Evolutionary conservation across 1,140 invertebrate genomes (phyloP).

Genomic region (Helicoverpa armigera): DNA sequence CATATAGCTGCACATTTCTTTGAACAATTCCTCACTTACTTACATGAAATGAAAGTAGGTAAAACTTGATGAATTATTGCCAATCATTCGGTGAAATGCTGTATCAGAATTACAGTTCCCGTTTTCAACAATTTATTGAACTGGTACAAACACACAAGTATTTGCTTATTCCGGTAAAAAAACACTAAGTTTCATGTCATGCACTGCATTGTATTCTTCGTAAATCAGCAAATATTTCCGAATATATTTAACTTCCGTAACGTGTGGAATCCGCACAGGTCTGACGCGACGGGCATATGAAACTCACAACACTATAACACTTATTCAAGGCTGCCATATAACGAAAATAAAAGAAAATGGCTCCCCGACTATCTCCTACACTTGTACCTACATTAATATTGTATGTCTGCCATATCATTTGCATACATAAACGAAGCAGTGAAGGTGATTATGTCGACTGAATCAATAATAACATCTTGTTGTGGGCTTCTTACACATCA

Average conservation of each 20-base stretch:
- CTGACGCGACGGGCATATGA: background rate
- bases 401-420: slow-evolving; percentile 24
- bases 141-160: background rate
- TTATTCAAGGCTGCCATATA: background rate
- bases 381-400: slow-evolving; percentile 5
- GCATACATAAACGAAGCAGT: slow-evolving; percentile 39
- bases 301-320: background rate
- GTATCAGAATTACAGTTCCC: background rate
- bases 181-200: background rate
- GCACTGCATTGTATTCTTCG: background rate
- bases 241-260: slow-evolving; percentile 8
- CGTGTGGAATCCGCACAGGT: background rate
- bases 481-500: slow-evolving; percentile 5
- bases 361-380: slow-evolving; percentile 3
- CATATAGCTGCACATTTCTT: background rate
- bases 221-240: slow-evolving; percentile 16
- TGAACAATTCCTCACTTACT: no score
- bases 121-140: background rate
- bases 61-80: background rate
- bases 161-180: slow-evolving; percentile 13
- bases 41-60: background rate
- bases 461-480: slow-evolving; percentile 42
- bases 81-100: background rate
- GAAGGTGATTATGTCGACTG: slow-evolving; percentile 46
- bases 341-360: slow-evolving; percentile 33